Evolutionary conservation across 2,888 invertebrate genomes (phyloP).

Genomic region (Nemoura dubitans): DNA sequence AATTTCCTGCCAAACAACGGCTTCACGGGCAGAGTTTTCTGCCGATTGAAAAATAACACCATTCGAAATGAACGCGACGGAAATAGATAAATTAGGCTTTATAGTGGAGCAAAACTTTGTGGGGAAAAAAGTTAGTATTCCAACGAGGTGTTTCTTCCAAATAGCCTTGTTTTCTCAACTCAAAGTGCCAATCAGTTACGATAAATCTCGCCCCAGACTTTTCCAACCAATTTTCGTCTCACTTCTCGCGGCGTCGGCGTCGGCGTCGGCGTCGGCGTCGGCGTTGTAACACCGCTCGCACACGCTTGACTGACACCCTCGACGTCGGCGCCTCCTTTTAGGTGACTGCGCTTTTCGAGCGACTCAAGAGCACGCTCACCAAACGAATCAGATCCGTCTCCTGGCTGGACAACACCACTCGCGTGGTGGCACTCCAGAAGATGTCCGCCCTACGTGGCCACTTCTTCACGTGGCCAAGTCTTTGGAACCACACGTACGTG

Average conservation of each 20-base stretch:
- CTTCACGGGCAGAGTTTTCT: not conserved
- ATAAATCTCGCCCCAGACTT: not conserved
- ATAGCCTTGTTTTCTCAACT: conserved; percentile 7
- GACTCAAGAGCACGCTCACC: conserved; percentile 60
- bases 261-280: too few species aligned
- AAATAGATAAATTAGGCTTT: conserved; percentile 12
- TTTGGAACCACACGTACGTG: conserved; percentile 53
- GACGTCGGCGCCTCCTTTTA: not conserved
- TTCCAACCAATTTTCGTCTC: not conserved
- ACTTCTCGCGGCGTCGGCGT: not conserved
- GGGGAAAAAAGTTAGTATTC: not conserved
- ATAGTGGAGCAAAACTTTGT: not conserved
- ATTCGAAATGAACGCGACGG: not conserved
- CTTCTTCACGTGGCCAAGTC: conserved; percentile 60
- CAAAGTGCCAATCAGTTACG: not conserved
- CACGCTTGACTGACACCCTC: not conserved
- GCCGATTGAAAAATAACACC: not conserved
- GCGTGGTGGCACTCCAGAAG: conserved; percentile 60
- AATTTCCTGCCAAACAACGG: not conserved
- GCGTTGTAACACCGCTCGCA: not conserved
- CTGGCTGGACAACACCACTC: conserved; percentile 62
- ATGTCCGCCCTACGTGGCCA: conserved; percentile 60
- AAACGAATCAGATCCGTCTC: conserved; percentile 59
- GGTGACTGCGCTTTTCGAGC: conserved; percentile 57
- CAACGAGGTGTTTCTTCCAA: not conserved